Base-by-base conservation (phyloP, 2,113 vertebrate genomes). In the Psilopsiagon aymara region DNA sequence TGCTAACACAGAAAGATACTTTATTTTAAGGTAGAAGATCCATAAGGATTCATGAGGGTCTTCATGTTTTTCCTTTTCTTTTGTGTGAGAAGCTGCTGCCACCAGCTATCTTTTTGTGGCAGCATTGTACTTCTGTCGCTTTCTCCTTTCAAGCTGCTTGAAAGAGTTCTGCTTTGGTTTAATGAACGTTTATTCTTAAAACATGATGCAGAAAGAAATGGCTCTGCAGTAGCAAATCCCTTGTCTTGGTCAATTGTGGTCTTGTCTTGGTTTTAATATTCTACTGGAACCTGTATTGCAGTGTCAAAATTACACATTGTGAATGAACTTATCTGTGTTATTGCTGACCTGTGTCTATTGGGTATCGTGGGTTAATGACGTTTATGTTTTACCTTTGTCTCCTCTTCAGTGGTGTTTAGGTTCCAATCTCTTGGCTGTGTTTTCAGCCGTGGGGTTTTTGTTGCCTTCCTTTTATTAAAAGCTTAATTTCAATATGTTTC, bases 211-310 rank as follows among this genome's bases (percentile, higher is more conserved):
- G 44, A 75, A 91, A 29, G 28, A 70, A 67, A 29, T 39, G 44
- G 16, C 11, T 71, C 23, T 83, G 44, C 24, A 19, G 37, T 13
- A 85, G 17, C 18, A 80, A 63, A 46, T 63, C 29, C 53, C 49
- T 76, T 66, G 11, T 76, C 17, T 86, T 2, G 0, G 25, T 74
- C 37, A 37, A 0, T n/a, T 4, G 3, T 60, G 33, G 8, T 77
- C 7, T 29, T 41, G 0, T 37, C 20, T 68, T 39, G 15, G 4
- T 5, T 7, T 71, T 81, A 68, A 60, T 83, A 25, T 52, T 44
- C 24, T 73, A 11, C 6, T 4, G 25, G 46, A 96, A 37, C 11
- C 1, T 14, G 8, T 78, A 21, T 77, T 35, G 19, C 11, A 17
- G 29, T n/a, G 43, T 80, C 57, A 28, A 75, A 92, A 21, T 18